Conservation (phyloP, 2,113 vertebrate genomes). For the Anoura caudifer region DNA sequence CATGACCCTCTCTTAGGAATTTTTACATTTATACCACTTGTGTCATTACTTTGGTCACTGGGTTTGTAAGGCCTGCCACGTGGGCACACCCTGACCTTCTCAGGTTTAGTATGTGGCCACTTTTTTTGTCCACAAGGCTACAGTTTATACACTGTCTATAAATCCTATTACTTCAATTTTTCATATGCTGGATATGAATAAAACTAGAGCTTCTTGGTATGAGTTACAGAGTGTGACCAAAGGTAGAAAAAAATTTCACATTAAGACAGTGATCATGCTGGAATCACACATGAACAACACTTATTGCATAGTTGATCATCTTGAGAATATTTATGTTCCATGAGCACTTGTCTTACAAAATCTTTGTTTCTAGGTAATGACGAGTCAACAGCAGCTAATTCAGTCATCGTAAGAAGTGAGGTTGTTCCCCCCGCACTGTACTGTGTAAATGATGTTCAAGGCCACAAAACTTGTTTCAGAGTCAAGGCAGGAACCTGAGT, state of each 20-base stretch:
- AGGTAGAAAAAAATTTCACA: background rate
- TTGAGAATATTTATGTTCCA: background rate
- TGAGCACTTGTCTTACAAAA: background rate
- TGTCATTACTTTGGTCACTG: background rate
- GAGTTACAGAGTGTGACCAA: background rate
- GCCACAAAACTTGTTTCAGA: background rate
- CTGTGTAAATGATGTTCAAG: background rate
- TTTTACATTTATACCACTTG: background rate
- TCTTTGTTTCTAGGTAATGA: background rate
- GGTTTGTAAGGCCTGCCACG: background rate
- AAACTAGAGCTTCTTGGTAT: background rate
- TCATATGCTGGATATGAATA: background rate
- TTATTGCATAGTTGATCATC: background rate
- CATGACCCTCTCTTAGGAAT: background rate
- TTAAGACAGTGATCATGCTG: background rate
- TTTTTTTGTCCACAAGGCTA: background rate
- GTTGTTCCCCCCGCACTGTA: accelerated
- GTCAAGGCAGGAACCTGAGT: background rate
- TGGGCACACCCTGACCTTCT: background rate
- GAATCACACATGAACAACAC: background rate
- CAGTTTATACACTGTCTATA: background rate
- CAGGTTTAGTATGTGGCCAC: background rate
- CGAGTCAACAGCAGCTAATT: background rate
- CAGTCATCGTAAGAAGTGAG: background rate
- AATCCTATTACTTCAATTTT: background rate